Base-by-base conservation (phyloP, 1,140 invertebrate genomes). In the Drosophila paulistorum region DNA sequence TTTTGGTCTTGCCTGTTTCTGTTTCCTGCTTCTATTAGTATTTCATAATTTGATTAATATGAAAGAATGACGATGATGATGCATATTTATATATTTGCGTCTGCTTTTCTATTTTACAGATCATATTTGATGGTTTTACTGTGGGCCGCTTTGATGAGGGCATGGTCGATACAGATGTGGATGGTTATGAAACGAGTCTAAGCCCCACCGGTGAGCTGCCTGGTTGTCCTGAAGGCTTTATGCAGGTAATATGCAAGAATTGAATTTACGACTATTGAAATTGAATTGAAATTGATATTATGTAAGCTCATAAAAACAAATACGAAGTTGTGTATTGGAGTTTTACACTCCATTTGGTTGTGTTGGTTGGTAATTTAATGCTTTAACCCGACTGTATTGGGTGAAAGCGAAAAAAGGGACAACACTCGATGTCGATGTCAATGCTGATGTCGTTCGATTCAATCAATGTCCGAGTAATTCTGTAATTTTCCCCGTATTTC, bases 41-140 rank as follows among this genome's bases (percentile, higher is more conserved):
- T 45, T 45, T 45, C 7, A 14, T 45, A 45, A 45, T 45, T 45
- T 45, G 42, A 45, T 17, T 45, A 17, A 45, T 45, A 17, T 17
- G 7, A 7, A 11, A 45, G n/a, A 14, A 45, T 45, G 13, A 14
- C n/a, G 13, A 42, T 6, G 17, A 42, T 57, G 26, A 57, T 20
- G 1, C 11, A 20, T 17, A 51, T 58, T 45, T n/a, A 37, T 41
- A 66, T 45, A n/a, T 35, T 35, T 51, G 1, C 11, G 30, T 3
- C 6, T 7, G 30, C 59, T 58, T 68, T 10, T 41, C 41, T 23
- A 64, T 73, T 64, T 76, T 93, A 23, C 94, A 96, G 94, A 93
- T 97, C 33, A 94, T 96, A 62, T 97, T 97, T 94, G 96, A 97
- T 84, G 95, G 96, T 65, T 97, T 97, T 92, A 95, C 95, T 78